Base-by-base conservation (phyloP, 2,888 invertebrate species). In the Dasysyrphus albostriatus region DNA sequence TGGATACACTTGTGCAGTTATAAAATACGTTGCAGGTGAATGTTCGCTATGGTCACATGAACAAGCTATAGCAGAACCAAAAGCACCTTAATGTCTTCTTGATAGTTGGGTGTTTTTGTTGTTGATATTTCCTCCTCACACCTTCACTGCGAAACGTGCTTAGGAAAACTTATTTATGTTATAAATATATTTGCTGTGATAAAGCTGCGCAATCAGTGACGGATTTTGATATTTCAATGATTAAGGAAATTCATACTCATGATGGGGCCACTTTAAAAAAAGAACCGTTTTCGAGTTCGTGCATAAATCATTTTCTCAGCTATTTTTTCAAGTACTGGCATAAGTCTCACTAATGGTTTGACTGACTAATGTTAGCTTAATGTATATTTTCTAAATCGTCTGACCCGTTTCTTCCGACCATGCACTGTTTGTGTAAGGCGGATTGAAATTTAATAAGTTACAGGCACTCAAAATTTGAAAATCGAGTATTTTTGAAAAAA, bases 41-140 rank as follows among this genome's bases (percentile, higher is more conserved):
- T 47, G 88, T 84, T 88, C 88, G 89, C 84, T 89, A 87, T 88
- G 87, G 88, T 54, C 78, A 87, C 81, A 77, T 88, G 80, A 83
- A 65, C 65, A 77, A 49, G 14, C 67, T 49, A 49, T 16, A 49
- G 19, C 19, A 61, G 39, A 59, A 16, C 59, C 59, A 59, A 65
- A 70, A 82, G 79, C 88, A 83, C 83, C 81, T 83, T 81, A 81
- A 88, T 78, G 81, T 83, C 80, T 83, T 67, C 82, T 83, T 58
- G 54, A 54, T 39, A 49, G 16, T 29, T 14, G 58, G 32, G 32
- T 44, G 42, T 61, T 69, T 69, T n/a, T 49, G 4, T 24, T 69
- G 34, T 24, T 54, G 39, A 72, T 12, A 75, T 78, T 87, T 83
- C 87, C 83, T 83, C 65, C 78, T 70, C 61, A 82, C 78, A 76